Percentiles rank a stretch among this genome's conserved stretches.
Evolutionary conservation across 2,888 invertebrate genomes (phyloP).

Genomic region (Herminia tarsipennalis): DNA sequence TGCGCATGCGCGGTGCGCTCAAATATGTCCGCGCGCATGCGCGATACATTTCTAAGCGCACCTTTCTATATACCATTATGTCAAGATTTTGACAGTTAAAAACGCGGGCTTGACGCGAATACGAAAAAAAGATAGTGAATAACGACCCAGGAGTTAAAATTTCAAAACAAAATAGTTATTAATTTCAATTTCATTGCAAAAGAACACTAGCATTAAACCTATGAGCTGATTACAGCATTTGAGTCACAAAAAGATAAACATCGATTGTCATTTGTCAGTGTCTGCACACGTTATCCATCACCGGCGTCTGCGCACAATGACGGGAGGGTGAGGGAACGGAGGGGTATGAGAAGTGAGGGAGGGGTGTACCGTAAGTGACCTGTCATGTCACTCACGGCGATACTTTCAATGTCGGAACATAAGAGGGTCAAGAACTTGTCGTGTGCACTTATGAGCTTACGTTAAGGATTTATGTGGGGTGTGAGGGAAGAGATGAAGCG

Average conservation of each 20-base stretch:
- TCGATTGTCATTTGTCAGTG: neutral
- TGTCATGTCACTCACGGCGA: slow-evolving; percentile 65
- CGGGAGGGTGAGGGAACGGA: neutral
- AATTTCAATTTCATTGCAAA: no score
- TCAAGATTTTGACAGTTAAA: no score
- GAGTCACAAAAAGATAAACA: neutral
- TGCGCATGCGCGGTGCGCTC: no score
- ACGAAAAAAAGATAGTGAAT: no score
- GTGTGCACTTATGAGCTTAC: slow-evolving; percentile 55
- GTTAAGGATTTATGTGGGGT: slow-evolving; percentile 42
- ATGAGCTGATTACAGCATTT: no score
- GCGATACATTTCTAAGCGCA: no score
- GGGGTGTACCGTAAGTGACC: slow-evolving; percentile 34
- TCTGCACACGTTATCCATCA: slow-evolving; percentile 6
- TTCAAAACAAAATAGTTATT: no score
- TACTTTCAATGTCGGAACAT: slow-evolving; percentile 75
- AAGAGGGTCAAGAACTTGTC: slow-evolving; percentile 74
- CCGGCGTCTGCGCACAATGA: neutral
- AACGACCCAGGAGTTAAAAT: no score
- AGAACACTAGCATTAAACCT: no score
- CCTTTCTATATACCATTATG: no score
- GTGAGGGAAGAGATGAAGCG: slow-evolving; percentile 23
- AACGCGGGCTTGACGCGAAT: no score
- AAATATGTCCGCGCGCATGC: no score
- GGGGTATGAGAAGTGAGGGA: neutral